Percentiles rank a stretch among this genome's conserved stretches.
These are phyloP conservation scores for Hydrophis major DNA, from an alignment of 2,797 vertebrate species.

Conservation along the genomic window DNA sequence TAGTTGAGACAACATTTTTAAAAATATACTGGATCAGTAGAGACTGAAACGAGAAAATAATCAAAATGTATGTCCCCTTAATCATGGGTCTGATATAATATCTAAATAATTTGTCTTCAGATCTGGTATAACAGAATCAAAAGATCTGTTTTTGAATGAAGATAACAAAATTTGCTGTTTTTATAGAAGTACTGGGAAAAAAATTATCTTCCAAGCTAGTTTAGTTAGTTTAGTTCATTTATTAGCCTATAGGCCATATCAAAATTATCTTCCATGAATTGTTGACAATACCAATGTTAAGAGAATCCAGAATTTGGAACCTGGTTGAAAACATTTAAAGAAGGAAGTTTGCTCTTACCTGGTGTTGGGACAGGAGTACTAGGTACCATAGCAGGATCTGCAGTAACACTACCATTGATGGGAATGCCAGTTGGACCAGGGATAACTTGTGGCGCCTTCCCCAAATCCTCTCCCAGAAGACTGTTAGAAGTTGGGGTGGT, in stretches of 20 bases:
- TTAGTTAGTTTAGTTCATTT: neutral
- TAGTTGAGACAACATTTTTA: neutral
- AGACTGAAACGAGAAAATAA: neutral
- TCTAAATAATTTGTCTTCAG: neutral
- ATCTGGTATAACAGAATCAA: neutral
- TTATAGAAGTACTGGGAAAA: fast-evolving
- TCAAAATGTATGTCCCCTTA: neutral
- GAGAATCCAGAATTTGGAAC: neutral
- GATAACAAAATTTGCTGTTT: neutral
- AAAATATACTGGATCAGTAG: neutral
- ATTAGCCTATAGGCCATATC: neutral
- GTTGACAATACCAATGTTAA: neutral
- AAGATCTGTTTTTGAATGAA: neutral
- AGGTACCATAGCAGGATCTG: conserved; percentile 37
- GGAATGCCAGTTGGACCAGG: conserved; percentile 51
- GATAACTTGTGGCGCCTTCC: conserved; percentile 6
- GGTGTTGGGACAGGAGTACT: conserved; percentile 61
- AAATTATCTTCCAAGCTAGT: fast-evolving
- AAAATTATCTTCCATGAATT: fast-evolving
- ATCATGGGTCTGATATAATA: too few relatives aligned
- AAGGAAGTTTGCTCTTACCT: conserved; percentile 61
- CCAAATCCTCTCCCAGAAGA: conserved; percentile 30
- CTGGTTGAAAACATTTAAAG: conserved; percentile 16
- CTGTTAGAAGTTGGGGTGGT: conserved; percentile 30
- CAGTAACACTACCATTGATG: conserved; percentile 42